phyloP scores from a whole-genome alignment of 2,113 vertebrate species.

The Gopherus flavomarginatus region DNA sequence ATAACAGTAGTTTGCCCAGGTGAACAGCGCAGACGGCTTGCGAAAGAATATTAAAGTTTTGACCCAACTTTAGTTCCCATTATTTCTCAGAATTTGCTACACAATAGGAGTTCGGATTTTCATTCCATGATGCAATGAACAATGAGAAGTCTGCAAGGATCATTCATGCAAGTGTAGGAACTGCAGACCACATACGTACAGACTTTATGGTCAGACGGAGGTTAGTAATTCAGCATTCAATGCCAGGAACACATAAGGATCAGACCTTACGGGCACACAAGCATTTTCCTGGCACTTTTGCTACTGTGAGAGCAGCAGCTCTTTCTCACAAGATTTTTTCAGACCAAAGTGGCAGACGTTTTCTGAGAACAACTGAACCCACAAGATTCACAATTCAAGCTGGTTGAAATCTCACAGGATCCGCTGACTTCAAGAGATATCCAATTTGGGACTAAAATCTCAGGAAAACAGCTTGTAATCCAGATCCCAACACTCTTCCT shows the following conservation, averaged over 20 bases:
- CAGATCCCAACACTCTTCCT: background rate
- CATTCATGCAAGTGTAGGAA: background rate
- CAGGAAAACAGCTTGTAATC: background rate
- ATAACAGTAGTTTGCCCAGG: background rate
- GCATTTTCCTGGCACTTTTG: background rate
- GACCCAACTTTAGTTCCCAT: background rate
- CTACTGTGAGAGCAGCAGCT: slow-evolving; percentile 22
- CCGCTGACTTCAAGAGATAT: slow-evolving; percentile 48
- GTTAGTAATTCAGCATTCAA: slow-evolving; percentile 11
- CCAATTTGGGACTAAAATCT: background rate
- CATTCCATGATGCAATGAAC: background rate
- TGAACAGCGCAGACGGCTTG: background rate
- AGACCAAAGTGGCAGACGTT: slow-evolving; percentile 29
- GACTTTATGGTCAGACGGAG: background rate
- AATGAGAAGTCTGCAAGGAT: background rate
- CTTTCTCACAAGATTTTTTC: slow-evolving; percentile 27
- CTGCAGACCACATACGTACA: background rate
- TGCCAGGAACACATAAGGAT: background rate
- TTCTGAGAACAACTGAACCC: slow-evolving; percentile 34
- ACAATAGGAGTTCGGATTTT: background rate
- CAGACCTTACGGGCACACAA: background rate
- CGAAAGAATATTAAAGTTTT: background rate
- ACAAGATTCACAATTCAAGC: slow-evolving; percentile 33
- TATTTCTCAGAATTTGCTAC: background rate
- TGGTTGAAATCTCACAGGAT: slow-evolving; percentile 48